Percentiles rank a stretch among this genome's conserved stretches.
Evolutionary conservation across 2,113 vertebrate species (phyloP).

Genomic region (Malaclemys terrapin): DNA sequence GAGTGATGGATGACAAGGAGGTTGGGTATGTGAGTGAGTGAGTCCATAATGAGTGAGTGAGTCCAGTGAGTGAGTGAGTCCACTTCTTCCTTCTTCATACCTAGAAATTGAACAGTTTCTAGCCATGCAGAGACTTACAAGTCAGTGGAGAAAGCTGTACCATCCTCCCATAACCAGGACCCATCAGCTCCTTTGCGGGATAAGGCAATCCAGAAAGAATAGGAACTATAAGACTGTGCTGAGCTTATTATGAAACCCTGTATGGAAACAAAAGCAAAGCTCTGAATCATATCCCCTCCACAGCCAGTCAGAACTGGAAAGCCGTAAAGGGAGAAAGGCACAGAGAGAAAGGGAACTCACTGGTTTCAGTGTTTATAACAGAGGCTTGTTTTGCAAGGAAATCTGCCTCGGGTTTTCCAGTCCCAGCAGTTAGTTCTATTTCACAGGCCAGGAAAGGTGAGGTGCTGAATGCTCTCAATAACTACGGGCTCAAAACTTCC

Average conservation of each 20-base stretch:
- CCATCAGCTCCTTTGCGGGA: neutral
- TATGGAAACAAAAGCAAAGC: neutral
- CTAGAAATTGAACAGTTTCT: neutral
- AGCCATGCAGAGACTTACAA: slow-evolving; percentile 55
- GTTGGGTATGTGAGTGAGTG: fast-evolving
- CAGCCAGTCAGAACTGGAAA: fast-evolving
- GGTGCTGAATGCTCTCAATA: neutral
- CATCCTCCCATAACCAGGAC: slow-evolving; percentile 68
- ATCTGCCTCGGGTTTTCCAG: neutral
- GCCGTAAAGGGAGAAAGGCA: neutral
- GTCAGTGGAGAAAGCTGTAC: slow-evolving; percentile 41
- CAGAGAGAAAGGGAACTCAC: neutral
- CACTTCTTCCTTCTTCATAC: neutral
- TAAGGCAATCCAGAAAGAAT: slow-evolving; percentile 70
- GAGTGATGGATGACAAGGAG: neutral
- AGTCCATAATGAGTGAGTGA: neutral
- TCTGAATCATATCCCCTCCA: neutral
- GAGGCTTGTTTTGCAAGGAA: neutral
- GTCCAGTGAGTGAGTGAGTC: neutral
- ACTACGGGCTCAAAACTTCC: neutral
- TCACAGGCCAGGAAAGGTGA: neutral
- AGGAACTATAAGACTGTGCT: slow-evolving; percentile 16
- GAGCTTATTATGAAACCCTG: slow-evolving; percentile 57
- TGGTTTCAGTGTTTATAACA: neutral
- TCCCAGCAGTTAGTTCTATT: neutral